phyloP scores from a whole-genome alignment of 2,888 invertebrate genomes.

The Sylvicola cinctus region DNA sequence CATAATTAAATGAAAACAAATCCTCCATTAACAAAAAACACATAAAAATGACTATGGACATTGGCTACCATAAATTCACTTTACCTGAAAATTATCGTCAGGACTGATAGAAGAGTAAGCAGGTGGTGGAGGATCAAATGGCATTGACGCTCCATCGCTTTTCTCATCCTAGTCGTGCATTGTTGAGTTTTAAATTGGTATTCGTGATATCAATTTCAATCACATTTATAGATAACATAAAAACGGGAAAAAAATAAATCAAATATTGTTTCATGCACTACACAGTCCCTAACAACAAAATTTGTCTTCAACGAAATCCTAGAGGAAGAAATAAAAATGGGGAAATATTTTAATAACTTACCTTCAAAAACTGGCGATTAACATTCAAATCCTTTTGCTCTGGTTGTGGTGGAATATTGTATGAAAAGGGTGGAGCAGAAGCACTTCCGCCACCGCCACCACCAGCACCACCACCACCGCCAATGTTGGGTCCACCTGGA shows the following conservation, averaged over 20 bases:
- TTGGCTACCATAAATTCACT: neutral
- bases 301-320: neutral
- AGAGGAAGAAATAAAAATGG: neutral
- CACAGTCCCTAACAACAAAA: neutral
- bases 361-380: slow-evolving; percentile 32
- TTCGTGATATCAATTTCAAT: neutral
- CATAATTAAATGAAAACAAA: slow-evolving; percentile 4
- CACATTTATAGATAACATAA: too few relatives aligned
- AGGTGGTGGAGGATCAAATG: slow-evolving; percentile 28
- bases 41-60: neutral
- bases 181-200: neutral
- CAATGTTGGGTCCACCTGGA: slow-evolving; percentile 6
- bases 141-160: slow-evolving; percentile 21
- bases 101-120: slow-evolving; percentile 52
- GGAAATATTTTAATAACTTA: slow-evolving; percentile 11
- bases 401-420: slow-evolving; percentile 43
- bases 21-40: slow-evolving; percentile 2
- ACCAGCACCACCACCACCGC: slow-evolving; percentile 19
- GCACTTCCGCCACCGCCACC: slow-evolving; percentile 26
- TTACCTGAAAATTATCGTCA: slow-evolving; percentile 51
- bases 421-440: slow-evolving; percentile 20
- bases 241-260: too few relatives aligned
- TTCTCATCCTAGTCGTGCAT: slow-evolving; percentile 37
- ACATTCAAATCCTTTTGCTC: slow-evolving; percentile 44
- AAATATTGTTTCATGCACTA: slow-evolving; percentile 1